phyloP scores from a whole-genome alignment of 2,113 vertebrate genomes.

The Asarcornis scutulata region DNA sequence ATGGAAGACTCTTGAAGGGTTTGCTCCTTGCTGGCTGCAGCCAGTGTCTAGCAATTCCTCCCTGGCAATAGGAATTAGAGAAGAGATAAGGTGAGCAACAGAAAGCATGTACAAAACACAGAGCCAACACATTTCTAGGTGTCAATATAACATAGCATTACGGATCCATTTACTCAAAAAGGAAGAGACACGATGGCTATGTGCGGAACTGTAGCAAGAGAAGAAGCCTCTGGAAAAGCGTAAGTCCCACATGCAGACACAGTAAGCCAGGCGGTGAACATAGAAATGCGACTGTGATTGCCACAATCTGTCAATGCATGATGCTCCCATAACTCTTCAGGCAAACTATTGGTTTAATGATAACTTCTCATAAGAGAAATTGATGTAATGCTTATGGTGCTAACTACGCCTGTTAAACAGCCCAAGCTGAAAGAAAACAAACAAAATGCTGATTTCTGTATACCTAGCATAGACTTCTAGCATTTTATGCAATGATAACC shows the following conservation, averaged over 20 bases:
- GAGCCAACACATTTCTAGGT: background rate
- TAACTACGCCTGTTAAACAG: background rate
- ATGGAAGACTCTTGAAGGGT: background rate
- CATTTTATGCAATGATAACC: background rate
- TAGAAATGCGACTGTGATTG: background rate
- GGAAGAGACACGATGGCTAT: background rate
- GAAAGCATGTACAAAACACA: background rate
- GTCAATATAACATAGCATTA: background rate
- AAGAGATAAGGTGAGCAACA: background rate
- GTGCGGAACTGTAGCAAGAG: background rate
- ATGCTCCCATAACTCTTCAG: background rate
- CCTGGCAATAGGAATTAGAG: background rate
- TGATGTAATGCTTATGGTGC: background rate
- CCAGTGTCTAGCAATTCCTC: background rate
- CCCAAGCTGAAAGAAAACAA: background rate
- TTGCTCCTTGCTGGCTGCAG: background rate
- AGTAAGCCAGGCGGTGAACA: background rate
- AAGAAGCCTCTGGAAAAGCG: background rate
- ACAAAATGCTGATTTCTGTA: background rate
- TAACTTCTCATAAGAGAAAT: background rate
- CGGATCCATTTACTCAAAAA: background rate
- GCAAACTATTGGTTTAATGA: background rate
- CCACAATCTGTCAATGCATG: accelerated
- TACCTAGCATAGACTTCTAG: background rate
- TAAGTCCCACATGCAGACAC: background rate